Evolutionary conservation across 2,888 invertebrate species (phyloP), one percentile per base, ranked within the genome.

Genomic region (Hypomecis atomaria): DNA sequence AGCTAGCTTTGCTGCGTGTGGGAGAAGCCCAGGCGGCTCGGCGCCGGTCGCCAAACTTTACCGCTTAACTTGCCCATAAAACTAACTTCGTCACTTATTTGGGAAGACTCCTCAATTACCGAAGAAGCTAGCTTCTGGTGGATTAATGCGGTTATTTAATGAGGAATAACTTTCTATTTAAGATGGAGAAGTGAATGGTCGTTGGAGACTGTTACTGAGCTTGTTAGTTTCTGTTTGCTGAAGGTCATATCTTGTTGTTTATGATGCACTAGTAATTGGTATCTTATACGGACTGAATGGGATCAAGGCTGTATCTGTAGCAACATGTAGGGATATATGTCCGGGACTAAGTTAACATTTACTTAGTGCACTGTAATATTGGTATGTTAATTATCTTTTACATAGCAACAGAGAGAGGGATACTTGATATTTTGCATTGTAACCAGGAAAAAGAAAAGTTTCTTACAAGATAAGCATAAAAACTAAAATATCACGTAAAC

Each of bases 31-130:
- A 61, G 66, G 71, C 48, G 11, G 6, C 11, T 62, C 71, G 87
- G 84, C 87, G 84, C 84, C 87, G 75, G 67, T 65, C 74, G 50
- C 42, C 0, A 73, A 87, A 87, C 79, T 88, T 88, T 73, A 72
- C 74, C 80, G 79, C 83, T 83, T 81, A 83, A 84, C 79, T 83
- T 77, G 59, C 73, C 74, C 76, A 82, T 87, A 86, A 87, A 85
- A 78, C 80, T 76, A 84, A 85, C 79, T 85, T 83, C 70, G 68
- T 74, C 78, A 77, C 82, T 85, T 80, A 80, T 81, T 79, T 73
- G 72, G 71, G 73, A 77, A 78, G 75, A 79, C 69, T 79, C 76
- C 65, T 72, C 81, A 83, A 85, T 84, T 81, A 82, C 79, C 67
- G 74, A 71, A 70, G 68, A 74, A 74, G 71, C 70, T 59, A 65